Evolutionary conservation across 2,113 vertebrate species (phyloP).

Genomic region (Todiramphus saurophagus): DNA sequence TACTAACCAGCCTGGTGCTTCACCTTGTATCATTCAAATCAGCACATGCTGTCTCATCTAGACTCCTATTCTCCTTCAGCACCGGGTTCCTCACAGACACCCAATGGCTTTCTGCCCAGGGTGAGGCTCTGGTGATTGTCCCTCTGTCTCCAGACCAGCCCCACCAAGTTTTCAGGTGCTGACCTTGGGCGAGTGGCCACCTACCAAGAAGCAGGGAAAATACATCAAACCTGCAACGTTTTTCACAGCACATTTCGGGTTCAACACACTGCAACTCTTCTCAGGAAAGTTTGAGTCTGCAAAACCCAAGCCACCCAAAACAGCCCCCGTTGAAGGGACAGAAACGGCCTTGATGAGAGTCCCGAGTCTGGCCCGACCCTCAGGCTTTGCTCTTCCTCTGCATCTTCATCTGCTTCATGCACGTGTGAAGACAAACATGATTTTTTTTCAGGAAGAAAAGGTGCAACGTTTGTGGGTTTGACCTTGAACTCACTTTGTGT

Average conservation of each 20-base stretch:
- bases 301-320: rapidly evolving
- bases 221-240: neutral
- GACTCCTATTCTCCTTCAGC: rapidly evolving
- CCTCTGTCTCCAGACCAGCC: neutral
- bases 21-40: rapidly evolving
- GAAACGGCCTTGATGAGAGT: rapidly evolving
- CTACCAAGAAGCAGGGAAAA: neutral
- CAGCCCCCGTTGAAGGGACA: rapidly evolving
- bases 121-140: neutral
- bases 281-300: neutral
- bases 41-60: rapidly evolving
- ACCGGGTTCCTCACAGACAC: neutral
- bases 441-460: neutral
- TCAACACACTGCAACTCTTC: neutral
- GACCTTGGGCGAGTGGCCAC: rapidly evolving
- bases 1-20: neutral
- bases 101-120: neutral
- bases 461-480: rapidly evolving
- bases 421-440: rapidly evolving
- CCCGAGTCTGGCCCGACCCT: neutral
- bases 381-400: neutral
- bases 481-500: neutral
- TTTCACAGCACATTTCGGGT: neutral
- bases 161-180: neutral
- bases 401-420: neutral